These are phyloP conservation scores for Cryptomyrus ogoouensis DNA, from an alignment of 2,113 vertebrate genomes.

Conservation along the genomic window DNA sequence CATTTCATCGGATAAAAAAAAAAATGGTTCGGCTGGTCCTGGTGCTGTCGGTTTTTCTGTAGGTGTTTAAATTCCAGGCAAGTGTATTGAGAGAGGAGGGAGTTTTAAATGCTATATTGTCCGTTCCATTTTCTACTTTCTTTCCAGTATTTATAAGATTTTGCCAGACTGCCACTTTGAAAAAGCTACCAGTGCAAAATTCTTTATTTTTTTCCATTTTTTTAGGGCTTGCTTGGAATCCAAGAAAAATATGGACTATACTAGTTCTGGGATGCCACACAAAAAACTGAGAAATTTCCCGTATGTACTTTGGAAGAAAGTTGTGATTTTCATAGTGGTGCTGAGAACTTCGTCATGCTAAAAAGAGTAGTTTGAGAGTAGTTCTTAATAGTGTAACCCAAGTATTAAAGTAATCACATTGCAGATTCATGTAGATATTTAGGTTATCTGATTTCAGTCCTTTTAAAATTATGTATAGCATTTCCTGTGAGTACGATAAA, in stretches of 20 bases:
- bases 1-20: not conserved
- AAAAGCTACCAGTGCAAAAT: constrained; percentile 39
- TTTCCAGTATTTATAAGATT: constrained; percentile 23
- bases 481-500: not conserved
- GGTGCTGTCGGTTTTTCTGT: not conserved
- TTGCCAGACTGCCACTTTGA: constrained; percentile 36
- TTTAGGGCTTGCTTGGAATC: constrained; percentile 65
- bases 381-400: not conserved
- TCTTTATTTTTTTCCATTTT: not conserved
- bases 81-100: not conserved
- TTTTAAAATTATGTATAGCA: not conserved
- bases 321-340: constrained; percentile 1
- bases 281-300: constrained; percentile 6
- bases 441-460: not conserved
- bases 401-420: not conserved
- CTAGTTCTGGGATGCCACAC: constrained; percentile 55
- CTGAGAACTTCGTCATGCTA: not conserved
- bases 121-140: constrained; percentile 16
- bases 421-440: not conserved
- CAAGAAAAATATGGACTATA: constrained; percentile 67
- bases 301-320: not conserved
- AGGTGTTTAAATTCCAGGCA: not conserved
- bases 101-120: not conserved
- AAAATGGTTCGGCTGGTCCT: not conserved
- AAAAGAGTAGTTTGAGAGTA: not conserved